Base-by-base conservation (phyloP, 2,888 invertebrate species). In the Lottia gigantea region DNA sequence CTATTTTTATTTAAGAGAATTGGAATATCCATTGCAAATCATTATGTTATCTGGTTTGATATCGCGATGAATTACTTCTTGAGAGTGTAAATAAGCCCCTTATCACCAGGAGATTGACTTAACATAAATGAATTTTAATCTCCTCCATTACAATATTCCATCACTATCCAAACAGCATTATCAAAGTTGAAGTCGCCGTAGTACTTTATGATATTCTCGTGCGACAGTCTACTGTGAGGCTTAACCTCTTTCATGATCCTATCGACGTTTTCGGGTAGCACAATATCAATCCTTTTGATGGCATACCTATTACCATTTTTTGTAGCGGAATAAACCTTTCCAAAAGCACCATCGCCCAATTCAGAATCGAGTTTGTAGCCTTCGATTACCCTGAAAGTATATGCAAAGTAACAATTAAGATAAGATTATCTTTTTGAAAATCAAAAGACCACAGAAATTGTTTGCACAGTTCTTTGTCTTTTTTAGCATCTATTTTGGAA, bases 71-170 rank as follows among this genome's bases (percentile, higher is more conserved):
- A 55, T 55, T 11, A 55, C 15, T 0, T 2, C 12, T n/a, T 55
- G 8, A 6, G n/a, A n/a, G 7, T 55, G 55, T 12, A 55, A 23
- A 55, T 55, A 55, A 55, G 23, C 23, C 2, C 11, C 4, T 7
- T 0, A 4, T 19, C 0, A 2, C 11, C 2, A 0, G 7, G 23
- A 11, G 0, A 8, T 1, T 0, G 0, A 8, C 2, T n/a, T 1
- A 55, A 23, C 2, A 55, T 19, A 0, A 2, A n/a, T 11, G 19
- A 19, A 55, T 55, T 55, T 23, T 19, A 55, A 55, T 55, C 55
- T 4, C 55, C 49, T 1, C 0, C 11, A 23, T 55, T 6, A 55
- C 55, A 55, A 55, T 19, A 55, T 15, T 55, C 55, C 55, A 55
- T 19, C n/a, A 55, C 55, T 19, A 55, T 55, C n/a, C 23, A 55